Evolutionary conservation across 2,797 vertebrate species (phyloP).

Genomic region (Semaprochilodus insignis): DNA sequence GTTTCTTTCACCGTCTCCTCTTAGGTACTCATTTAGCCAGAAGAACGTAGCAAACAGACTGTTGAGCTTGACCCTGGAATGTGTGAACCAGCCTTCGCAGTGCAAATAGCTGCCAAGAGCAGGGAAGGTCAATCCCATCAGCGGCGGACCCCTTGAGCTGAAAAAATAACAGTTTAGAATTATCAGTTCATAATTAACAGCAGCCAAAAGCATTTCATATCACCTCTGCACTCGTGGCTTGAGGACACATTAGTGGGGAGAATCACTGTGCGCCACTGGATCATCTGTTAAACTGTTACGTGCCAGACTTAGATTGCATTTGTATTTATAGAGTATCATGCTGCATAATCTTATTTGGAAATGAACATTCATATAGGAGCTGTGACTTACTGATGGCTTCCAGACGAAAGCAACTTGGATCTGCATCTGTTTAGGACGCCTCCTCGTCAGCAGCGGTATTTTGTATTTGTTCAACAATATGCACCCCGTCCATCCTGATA

Average conservation of each 20-base stretch:
- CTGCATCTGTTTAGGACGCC: slow-evolving; percentile 11
- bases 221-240: not conserved
- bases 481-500: not conserved
- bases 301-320: slow-evolving; percentile 39
- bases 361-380: slow-evolving; percentile 32
- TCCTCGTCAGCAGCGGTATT: not conserved
- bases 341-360: slow-evolving; percentile 43
- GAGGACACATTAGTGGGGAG: slow-evolving; percentile 57
- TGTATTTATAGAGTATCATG: slow-evolving; percentile 46
- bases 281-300: slow-evolving; percentile 58
- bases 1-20: not conserved
- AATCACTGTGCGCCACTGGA: slow-evolving; percentile 52
- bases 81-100: slow-evolving; percentile 8
- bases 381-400: slow-evolving; percentile 12
- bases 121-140: not conserved
- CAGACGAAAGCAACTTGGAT: slow-evolving; percentile 27
- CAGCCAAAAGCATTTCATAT: not conserved
- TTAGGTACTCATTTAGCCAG: slow-evolving; percentile 43
- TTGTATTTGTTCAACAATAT: not conserved
- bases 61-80: slow-evolving; percentile 39
- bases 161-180: not conserved
- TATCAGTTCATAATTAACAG: not conserved
- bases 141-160: not conserved
- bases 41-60: slow-evolving; percentile 33
- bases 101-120: not conserved